Conservation (phyloP, 2,113 vertebrate species). For the Phoenicopterus ruber region DNA sequence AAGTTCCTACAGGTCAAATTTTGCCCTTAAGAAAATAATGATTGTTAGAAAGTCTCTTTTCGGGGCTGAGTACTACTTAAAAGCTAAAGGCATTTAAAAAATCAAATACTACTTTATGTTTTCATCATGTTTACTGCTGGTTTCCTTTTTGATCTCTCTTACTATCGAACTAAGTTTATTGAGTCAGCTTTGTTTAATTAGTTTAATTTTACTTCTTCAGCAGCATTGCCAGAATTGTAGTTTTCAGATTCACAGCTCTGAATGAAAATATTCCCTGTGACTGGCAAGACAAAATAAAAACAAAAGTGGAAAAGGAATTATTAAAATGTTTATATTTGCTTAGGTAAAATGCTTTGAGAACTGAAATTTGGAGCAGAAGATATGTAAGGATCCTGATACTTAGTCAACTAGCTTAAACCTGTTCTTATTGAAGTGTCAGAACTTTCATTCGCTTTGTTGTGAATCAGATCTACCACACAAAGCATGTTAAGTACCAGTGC, state of each 20-base stretch:
- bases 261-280: constrained; percentile 34
- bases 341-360: constrained; percentile 24
- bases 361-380: not conserved
- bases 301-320: constrained; percentile 11
- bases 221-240: constrained; percentile 15
- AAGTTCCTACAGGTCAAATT: not conserved
- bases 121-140: not conserved
- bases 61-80: not conserved
- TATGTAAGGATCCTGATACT: not conserved
- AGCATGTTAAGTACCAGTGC: not conserved
- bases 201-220: constrained; percentile 33
- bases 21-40: not conserved
- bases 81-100: not conserved
- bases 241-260: constrained; percentile 36
- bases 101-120: not conserved
- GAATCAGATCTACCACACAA: not conserved
- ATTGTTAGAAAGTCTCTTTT: not conserved
- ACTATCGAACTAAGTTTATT: not conserved
- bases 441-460: not conserved
- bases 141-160: not conserved
- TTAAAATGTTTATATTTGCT: constrained; percentile 11
- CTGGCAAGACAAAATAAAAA: constrained; percentile 30
- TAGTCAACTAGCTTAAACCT: not conserved
- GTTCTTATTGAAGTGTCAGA: not conserved
- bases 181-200: constrained; percentile 45